phyloP scores from a whole-genome alignment of 1,140 invertebrate genomes.

The Carcinoscorpius rotundicauda region DNA sequence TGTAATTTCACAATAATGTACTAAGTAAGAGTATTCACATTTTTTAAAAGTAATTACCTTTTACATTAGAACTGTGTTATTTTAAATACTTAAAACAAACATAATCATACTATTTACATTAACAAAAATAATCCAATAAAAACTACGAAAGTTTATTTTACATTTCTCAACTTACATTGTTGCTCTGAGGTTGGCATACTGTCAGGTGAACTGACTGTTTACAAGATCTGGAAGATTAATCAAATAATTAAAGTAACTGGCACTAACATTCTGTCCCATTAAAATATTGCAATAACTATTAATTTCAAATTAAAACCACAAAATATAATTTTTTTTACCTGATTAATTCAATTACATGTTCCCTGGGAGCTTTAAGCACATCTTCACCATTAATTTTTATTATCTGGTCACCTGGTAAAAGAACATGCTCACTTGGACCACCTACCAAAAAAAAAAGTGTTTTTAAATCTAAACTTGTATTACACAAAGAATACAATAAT shows the following conservation, averaged over 20 bases:
- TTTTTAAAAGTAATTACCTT: too few species aligned
- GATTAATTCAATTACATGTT: constrained; percentile 79
- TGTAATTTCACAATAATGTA: too few species aligned
- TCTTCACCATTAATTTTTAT: constrained; percentile 79
- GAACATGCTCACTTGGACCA: constrained; percentile 74
- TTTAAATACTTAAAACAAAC: too few species aligned
- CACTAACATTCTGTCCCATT: too few species aligned
- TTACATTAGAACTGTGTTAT: too few species aligned
- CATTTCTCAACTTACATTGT: constrained; percentile 42
- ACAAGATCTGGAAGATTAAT: constrained; percentile 46
- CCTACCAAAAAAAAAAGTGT: constrained; percentile 40
- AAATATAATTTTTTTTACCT: constrained; percentile 25
- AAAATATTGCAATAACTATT: too few species aligned
- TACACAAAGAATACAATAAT: not conserved
- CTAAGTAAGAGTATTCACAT: too few species aligned
- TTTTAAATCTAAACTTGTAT: constrained; percentile 3
- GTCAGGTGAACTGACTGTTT: constrained; percentile 55
- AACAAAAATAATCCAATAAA: too few species aligned
- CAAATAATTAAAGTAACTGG: too few species aligned
- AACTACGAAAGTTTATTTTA: too few species aligned
- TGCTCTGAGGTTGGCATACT: constrained; percentile 67
- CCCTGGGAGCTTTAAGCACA: constrained; percentile 63
- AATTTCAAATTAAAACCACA: not conserved
- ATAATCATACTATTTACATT: too few species aligned
- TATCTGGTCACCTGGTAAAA: constrained; percentile 81